phyloP scores from a whole-genome alignment of 2,113 vertebrate genomes.

The Hippoglossus stenolepis region DNA sequence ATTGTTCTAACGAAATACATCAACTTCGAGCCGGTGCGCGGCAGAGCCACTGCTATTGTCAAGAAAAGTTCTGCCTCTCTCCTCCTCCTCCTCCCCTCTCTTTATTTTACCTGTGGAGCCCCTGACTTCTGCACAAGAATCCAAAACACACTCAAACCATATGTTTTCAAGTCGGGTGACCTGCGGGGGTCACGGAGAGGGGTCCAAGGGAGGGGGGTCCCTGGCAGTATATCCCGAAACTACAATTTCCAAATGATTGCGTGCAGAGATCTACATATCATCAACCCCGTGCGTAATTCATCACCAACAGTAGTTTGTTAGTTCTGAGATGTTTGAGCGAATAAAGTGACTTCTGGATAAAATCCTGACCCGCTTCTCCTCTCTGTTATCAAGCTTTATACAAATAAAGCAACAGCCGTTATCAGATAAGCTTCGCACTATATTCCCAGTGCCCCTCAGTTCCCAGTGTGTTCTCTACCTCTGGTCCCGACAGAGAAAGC shows the following conservation, averaged over 20 bases:
- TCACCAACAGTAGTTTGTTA: neutral
- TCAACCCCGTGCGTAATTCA: neutral
- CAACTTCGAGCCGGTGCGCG: conserved; percentile 43
- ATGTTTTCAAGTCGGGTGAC: conserved; percentile 69
- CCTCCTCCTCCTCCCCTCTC: neutral
- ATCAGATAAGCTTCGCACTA: conserved; percentile 33
- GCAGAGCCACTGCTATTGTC: conserved; percentile 7
- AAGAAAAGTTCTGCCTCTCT: conserved; percentile 2
- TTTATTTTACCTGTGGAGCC: conserved; percentile 15
- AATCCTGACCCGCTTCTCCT: neutral
- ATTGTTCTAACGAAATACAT: conserved; percentile 73
- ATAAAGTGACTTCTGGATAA: neutral
- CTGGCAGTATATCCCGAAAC: conserved; percentile 18
- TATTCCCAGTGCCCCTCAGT: neutral
- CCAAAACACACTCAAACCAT: conserved; percentile 49
- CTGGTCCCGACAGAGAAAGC: neutral
- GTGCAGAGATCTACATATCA: neutral
- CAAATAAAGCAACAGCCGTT: conserved; percentile 11
- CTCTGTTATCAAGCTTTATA: neutral
- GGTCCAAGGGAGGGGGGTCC: conserved; percentile 11
- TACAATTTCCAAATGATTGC: neutral
- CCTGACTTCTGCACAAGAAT: conserved; percentile 38
- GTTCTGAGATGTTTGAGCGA: neutral
- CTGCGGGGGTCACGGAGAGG: conserved; percentile 43
- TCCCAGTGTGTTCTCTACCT: neutral